These are phyloP conservation scores for Strigamia maritima DNA, from an alignment of 2,888 invertebrate species.

Conservation along the genomic window DNA sequence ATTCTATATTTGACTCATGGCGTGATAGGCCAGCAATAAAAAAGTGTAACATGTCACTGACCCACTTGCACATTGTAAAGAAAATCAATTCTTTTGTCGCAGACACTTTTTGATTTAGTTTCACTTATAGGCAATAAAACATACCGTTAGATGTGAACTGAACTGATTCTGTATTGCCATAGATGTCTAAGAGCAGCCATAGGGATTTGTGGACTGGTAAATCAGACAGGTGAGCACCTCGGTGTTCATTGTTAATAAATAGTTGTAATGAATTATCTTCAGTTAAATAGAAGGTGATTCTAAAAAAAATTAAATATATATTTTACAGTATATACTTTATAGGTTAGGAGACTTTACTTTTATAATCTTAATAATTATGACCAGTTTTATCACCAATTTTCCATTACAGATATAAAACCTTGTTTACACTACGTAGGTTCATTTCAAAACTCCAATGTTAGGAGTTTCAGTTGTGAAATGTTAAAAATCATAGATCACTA, in stretches of 20 bases:
- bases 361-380: no score
- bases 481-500: no score
- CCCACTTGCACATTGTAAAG: neutral
- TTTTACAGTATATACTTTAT: no score
- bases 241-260: conserved; percentile 36
- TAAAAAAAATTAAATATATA: no score
- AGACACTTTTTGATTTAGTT: neutral
- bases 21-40: neutral
- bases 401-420: no score
- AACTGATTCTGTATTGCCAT: conserved; percentile 37
- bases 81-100: neutral
- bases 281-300: conserved; percentile 13
- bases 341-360: no score
- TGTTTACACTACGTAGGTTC: no score
- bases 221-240: conserved; percentile 33
- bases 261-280: conserved; percentile 38
- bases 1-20: neutral
- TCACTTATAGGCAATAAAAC: neutral
- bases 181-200: conserved; percentile 41
- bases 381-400: no score
- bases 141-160: conserved; percentile 39
- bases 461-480: no score
- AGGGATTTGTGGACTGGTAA: conserved; percentile 37
- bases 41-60: neutral
- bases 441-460: no score